Evolutionary conservation across 2,113 vertebrate species (phyloP).

Genomic region (Solea senegalensis): DNA sequence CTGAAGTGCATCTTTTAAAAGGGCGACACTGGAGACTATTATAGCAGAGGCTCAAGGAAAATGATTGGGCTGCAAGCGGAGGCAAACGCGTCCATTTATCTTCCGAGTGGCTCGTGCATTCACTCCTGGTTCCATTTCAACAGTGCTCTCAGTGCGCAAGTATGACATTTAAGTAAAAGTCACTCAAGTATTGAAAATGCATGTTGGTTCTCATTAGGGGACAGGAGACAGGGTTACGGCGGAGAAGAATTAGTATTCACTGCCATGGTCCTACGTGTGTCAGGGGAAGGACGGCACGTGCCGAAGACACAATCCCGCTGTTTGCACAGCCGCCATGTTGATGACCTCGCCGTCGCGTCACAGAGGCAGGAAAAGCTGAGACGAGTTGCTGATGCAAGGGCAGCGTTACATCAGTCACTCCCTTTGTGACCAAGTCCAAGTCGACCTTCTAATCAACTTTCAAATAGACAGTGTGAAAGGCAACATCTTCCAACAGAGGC

Average conservation of each 20-base stretch:
- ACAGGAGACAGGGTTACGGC: neutral
- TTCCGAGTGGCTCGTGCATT: neutral
- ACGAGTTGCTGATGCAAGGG: conserved; percentile 48
- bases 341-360: conserved; percentile 2
- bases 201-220: conserved; percentile 52
- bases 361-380: conserved; percentile 19
- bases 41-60: conserved; percentile 12
- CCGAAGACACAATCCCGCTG: conserved; percentile 29
- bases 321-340: conserved; percentile 25
- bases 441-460: conserved; percentile 71
- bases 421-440: conserved; percentile 71
- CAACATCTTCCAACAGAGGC: conserved; percentile 34
- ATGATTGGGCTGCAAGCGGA: conserved; percentile 8
- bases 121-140: conserved; percentile 31
- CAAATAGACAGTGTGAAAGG: conserved; percentile 54
- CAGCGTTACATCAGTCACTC: neutral
- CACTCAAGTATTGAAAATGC: conserved; percentile 56
- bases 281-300: conserved; percentile 15
- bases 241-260: conserved; percentile 51
- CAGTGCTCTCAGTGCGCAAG: conserved; percentile 20
- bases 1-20: conserved; percentile 30
- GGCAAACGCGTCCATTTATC: conserved; percentile 40
- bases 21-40: neutral
- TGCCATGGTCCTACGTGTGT: conserved; percentile 7
- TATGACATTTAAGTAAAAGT: conserved; percentile 64